Evolutionary conservation across 2,797 vertebrate genomes (phyloP).

Genomic region (Myotis vivesi): DNA sequence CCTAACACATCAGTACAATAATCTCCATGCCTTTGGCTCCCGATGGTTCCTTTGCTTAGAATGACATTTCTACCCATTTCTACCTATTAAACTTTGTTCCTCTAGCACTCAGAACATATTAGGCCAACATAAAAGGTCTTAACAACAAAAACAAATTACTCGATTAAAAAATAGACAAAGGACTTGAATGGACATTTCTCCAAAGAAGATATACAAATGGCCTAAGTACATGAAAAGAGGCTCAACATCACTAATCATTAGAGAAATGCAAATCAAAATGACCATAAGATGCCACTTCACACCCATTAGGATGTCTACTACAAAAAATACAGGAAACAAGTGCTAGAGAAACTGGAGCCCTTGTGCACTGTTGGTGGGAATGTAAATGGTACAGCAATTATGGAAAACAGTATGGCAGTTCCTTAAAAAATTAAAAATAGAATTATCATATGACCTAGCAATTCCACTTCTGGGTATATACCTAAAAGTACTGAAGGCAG

Average conservation of each 20-base stretch:
- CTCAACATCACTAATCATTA: neutral
- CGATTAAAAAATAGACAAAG: neutral
- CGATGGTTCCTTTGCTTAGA: neutral
- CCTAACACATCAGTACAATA: neutral
- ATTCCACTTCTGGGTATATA: neutral
- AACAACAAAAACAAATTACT: neutral
- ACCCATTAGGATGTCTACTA: neutral
- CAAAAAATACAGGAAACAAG: neutral
- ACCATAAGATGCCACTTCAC: neutral
- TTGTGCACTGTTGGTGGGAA: neutral
- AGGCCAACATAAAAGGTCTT: neutral
- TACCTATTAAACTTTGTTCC: neutral
- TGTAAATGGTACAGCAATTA: neutral
- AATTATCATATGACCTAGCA: neutral
- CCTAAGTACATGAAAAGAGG: neutral
- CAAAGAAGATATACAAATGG: neutral
- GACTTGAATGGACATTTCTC: neutral
- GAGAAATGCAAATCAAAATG: neutral
- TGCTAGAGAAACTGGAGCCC: neutral
- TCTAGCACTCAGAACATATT: neutral
- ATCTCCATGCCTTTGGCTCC: neutral
- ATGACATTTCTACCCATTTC: neutral
- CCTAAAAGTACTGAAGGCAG: neutral
- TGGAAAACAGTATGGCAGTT: neutral
- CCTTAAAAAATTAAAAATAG: neutral